Conservation (phyloP, 2,888 invertebrate genomes). For the Sminthurides aquaticus region DNA sequence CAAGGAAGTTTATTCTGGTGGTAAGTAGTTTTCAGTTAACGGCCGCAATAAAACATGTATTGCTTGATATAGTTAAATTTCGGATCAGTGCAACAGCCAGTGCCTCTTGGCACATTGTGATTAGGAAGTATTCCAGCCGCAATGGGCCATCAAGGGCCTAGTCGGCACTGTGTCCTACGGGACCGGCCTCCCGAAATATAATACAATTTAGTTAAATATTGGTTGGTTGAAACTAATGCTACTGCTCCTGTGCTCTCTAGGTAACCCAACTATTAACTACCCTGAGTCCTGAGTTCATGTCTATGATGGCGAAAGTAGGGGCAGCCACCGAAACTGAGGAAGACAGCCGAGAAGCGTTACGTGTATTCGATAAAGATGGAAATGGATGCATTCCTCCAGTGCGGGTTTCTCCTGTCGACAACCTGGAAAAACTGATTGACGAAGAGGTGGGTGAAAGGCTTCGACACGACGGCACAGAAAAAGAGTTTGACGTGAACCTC, state of each 20-base stretch:
- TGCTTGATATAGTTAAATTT: too few relatives aligned
- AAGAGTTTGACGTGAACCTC: too few relatives aligned
- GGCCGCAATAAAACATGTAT: too few relatives aligned
- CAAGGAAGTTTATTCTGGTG: conserved; percentile 97
- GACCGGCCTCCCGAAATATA: too few relatives aligned
- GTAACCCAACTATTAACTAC: conserved; percentile 70
- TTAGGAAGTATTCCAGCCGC: too few relatives aligned
- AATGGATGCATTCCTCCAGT: conserved; percentile 98
- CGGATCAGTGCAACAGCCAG: too few relatives aligned
- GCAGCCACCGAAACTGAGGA: conserved; percentile 99
- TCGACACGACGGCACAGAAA: too few relatives aligned
- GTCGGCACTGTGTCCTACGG: too few relatives aligned
- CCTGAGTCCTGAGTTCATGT: conserved; percentile 99
- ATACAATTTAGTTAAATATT: background rate
- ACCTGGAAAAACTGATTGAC: conserved; percentile 97
- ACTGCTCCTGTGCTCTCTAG: too few relatives aligned
- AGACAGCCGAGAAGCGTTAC: conserved; percentile 97
- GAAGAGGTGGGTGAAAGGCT: conserved; percentile 99
- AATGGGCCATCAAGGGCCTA: too few relatives aligned
- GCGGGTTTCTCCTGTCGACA: conserved; percentile 96
- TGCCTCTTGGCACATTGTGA: too few relatives aligned
- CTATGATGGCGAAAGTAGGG: conserved; percentile 99
- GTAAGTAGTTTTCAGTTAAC: too few relatives aligned
- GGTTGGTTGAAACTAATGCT: background rate
- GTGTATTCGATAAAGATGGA: conserved; percentile 98